phyloP scores from a whole-genome alignment of 2,888 invertebrate genomes.

The Escarpia spicata region DNA sequence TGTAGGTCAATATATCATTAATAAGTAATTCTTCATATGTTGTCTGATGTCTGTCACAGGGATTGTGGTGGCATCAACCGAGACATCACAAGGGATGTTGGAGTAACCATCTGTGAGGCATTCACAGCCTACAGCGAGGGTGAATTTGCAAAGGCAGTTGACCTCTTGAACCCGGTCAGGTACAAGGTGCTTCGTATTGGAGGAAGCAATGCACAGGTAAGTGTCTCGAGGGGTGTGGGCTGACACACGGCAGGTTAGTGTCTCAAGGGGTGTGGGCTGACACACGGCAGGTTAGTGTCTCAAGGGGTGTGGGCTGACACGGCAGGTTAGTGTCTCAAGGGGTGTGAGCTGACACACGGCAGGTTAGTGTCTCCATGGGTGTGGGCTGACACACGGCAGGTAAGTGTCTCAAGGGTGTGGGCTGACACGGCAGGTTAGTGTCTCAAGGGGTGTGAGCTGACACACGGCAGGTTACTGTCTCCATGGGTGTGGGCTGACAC shows the following conservation, averaged over 20 bases:
- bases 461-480: not conserved
- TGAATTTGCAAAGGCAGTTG: slow-evolving; percentile 58
- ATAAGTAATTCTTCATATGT: not conserved
- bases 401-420: not conserved
- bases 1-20: too few species aligned
- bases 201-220: slow-evolving; percentile 67
- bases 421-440: not conserved
- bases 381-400: not conserved
- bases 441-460: not conserved
- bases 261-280: not conserved
- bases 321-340: not conserved
- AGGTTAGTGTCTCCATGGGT: not conserved
- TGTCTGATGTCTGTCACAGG: not conserved
- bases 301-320: not conserved
- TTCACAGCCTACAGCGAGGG: slow-evolving; percentile 60
- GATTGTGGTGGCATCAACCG: slow-evolving; percentile 28
- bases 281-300: not conserved
- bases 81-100: slow-evolving; percentile 46
- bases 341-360: not conserved
- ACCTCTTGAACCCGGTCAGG: slow-evolving; percentile 59
- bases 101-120: slow-evolving; percentile 57
- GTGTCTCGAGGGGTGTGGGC: not conserved
- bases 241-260: not conserved
- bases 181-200: slow-evolving; percentile 62
- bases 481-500: not conserved